Conservation (phyloP, 2,113 vertebrate species). For the Tympanuchus pallidicinctus region DNA sequence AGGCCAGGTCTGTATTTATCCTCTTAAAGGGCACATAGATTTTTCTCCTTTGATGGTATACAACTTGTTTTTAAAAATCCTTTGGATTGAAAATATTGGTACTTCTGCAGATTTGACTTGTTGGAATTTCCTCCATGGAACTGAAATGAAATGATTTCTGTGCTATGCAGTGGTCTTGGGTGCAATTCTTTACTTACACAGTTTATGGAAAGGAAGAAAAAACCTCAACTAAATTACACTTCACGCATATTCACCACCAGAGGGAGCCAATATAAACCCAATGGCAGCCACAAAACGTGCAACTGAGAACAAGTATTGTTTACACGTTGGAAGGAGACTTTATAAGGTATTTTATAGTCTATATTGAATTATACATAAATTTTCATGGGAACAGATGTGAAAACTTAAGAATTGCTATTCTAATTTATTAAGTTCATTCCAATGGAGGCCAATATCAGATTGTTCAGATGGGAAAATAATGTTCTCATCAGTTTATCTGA, state of each 20-base stretch:
- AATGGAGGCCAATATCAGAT: background rate
- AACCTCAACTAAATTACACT: background rate
- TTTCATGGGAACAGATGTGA: conserved; percentile 31
- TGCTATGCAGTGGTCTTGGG: fast-evolving
- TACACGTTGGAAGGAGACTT: background rate
- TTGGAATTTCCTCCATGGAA: background rate
- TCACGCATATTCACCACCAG: conserved; percentile 10
- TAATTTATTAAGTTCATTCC: conserved; percentile 21
- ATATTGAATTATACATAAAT: conserved; percentile 22
- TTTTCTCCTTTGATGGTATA: fast-evolving
- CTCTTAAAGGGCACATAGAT: background rate
- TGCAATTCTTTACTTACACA: background rate
- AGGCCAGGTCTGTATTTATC: background rate
- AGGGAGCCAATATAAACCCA: conserved; percentile 60
- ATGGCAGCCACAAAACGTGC: background rate
- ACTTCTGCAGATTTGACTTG: background rate
- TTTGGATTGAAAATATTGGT: background rate
- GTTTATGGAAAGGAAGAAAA: background rate
- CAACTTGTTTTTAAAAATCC: background rate
- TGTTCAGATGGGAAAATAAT: background rate
- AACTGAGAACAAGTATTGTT: conserved; percentile 10
- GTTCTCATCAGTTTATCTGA: background rate
- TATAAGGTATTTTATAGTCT: background rate
- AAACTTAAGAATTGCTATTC: background rate
- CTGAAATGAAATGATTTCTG: background rate